These are phyloP conservation scores for Lithophane ornitopus DNA, from an alignment of 2,888 invertebrate genomes.

Conservation along the genomic window DNA sequence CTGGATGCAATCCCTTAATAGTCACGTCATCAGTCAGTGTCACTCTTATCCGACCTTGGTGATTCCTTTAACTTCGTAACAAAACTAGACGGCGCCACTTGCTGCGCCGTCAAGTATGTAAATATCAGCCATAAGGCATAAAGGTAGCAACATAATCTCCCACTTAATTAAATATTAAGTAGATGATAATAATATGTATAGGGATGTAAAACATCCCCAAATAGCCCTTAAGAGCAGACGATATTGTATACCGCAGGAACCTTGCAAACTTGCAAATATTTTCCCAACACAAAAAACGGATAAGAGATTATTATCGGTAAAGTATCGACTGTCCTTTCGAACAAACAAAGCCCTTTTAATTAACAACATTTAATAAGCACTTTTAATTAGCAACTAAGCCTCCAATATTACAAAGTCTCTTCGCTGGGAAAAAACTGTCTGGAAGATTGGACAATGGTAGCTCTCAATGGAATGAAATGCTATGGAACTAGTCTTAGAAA, in stretches of 20 bases:
- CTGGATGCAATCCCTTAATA: too few species aligned
- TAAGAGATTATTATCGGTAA: slow-evolving; percentile 27
- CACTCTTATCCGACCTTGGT: neutral
- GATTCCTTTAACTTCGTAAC: neutral
- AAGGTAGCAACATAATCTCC: neutral
- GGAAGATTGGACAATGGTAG: neutral
- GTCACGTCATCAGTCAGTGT: neutral
- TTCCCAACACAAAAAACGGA: slow-evolving; percentile 22
- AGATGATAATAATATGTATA: neutral
- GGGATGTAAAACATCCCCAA: neutral
- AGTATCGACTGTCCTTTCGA: slow-evolving; percentile 24
- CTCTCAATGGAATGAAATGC: slow-evolving; percentile 6
- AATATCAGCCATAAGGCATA: neutral
- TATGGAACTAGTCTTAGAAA: neutral
- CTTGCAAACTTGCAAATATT: slow-evolving; percentile 6
- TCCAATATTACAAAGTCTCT: slow-evolving; percentile 19
- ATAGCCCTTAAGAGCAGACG: neutral
- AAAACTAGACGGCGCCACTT: neutral
- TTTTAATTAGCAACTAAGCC: slow-evolving; percentile 11
- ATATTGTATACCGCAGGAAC: neutral
- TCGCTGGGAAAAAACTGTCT: slow-evolving; percentile 12
- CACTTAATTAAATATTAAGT: neutral
- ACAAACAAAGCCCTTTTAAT: slow-evolving; percentile 27
- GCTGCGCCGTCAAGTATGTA: neutral
- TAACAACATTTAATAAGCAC: slow-evolving; percentile 28